Percentiles rank a stretch among this genome's conserved stretches.
These are phyloP conservation scores for Sebastiscus albofasciatus DNA, from an alignment of 2,797 vertebrate genomes.

Conservation along the genomic window DNA sequence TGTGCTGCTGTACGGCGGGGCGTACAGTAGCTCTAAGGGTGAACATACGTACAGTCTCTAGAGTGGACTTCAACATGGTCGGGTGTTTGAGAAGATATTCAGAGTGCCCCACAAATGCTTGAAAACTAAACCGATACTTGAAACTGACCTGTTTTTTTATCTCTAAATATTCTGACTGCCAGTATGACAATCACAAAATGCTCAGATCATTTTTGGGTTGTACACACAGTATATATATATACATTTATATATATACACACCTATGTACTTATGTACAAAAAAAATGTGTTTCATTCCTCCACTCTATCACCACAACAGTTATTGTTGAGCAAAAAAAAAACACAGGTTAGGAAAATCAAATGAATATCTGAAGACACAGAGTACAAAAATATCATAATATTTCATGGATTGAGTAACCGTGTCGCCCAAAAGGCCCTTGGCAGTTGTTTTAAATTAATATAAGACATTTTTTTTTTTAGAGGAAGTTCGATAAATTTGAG, in stretches of 20 bases:
- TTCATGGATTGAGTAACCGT: constrained; percentile 57
- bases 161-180: constrained; percentile 59
- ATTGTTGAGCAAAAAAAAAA: constrained; percentile 36
- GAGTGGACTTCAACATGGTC: constrained; percentile 13
- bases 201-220: constrained; percentile 61
- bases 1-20: background rate
- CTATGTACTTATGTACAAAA: constrained; percentile 75
- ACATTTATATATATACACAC: constrained; percentile 58
- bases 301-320: constrained; percentile 26
- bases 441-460: constrained; percentile 63
- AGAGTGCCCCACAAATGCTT: constrained; percentile 31
- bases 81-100: constrained; percentile 32
- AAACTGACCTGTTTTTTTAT: constrained; percentile 13
- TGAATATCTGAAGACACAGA: constrained; percentile 68
- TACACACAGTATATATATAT: constrained; percentile 64
- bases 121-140: constrained; percentile 39
- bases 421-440: constrained; percentile 74
- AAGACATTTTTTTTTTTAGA: constrained; percentile 36
- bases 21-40: constrained; percentile 14
- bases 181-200: constrained; percentile 72
- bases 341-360: constrained; percentile 56
- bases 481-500: constrained; percentile 60
- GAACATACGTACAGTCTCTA: constrained; percentile 7
- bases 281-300: constrained; percentile 34
- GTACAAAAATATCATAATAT: constrained; percentile 77